A percentile compares a stretch with the other conserved stretches of the same genome.
These are phyloP conservation scores for Lysandra bellargus DNA, from an alignment of 2,888 invertebrate genomes.

Conservation along the genomic window DNA sequence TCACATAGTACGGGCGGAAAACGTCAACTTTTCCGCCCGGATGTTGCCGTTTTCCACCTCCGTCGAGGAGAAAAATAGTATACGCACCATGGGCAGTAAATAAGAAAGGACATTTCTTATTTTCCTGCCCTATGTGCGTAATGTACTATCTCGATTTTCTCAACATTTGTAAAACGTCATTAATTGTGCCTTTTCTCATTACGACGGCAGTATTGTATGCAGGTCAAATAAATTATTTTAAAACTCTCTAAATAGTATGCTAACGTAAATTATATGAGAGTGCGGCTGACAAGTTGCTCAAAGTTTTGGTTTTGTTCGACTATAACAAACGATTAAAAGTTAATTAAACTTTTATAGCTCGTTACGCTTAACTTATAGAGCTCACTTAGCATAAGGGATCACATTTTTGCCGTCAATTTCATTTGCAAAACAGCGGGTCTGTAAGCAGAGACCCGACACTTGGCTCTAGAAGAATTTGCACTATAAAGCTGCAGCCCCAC, in stretches of 20 bases:
- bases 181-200: too few relatives aligned
- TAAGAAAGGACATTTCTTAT: too few relatives aligned
- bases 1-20: too few relatives aligned
- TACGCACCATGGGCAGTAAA: too few relatives aligned
- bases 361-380: not conserved
- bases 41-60: too few relatives aligned
- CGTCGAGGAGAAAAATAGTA: too few relatives aligned
- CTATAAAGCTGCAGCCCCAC: not conserved
- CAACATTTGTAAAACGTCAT: too few relatives aligned
- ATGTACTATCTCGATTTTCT: too few relatives aligned
- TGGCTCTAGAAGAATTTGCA: not conserved
- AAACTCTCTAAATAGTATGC: not conserved
- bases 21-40: too few relatives aligned
- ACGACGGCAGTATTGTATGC: not conserved
- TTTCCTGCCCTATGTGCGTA: too few relatives aligned
- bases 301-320: not conserved
- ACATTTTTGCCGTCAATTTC: not conserved
- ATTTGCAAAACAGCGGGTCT: not conserved
- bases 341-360: not conserved
- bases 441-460: not conserved
- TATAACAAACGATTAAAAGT: slow-evolving; percentile 2
- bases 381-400: not conserved
- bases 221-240: not conserved
- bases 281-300: not conserved
- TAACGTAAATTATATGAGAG: not conserved